Percentiles rank a stretch among this genome's conserved stretches.
Conservation (phyloP, 2,113 vertebrate species). For the Ophthalmolycus amberensis region DNA sequence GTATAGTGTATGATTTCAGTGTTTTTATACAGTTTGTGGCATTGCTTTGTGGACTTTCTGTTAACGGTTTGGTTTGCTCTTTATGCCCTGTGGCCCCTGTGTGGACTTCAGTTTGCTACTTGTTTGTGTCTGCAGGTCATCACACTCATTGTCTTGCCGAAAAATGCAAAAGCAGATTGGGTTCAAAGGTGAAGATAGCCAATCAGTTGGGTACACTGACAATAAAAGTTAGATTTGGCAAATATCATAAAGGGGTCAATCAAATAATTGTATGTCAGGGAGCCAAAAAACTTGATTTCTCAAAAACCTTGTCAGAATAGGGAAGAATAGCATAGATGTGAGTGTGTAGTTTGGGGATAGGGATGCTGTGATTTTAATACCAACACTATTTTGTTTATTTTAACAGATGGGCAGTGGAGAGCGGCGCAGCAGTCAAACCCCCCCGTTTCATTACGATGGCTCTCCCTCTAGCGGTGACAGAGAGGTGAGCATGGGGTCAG, state of each 20-base stretch:
- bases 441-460: slow-evolving; percentile 83
- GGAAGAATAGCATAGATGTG: neutral
- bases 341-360: neutral
- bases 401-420: slow-evolving; percentile 74
- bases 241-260: neutral
- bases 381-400: neutral
- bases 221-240: neutral
- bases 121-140: slow-evolving; percentile 5
- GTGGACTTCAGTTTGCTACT: neutral
- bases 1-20: neutral
- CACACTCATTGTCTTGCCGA: neutral
- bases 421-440: slow-evolving; percentile 73
- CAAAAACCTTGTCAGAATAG: neutral
- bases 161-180: neutral
- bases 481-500: slow-evolving; percentile 86
- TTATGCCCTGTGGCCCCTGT: neutral
- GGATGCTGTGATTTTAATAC: neutral
- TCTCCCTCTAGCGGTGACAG: slow-evolving; percentile 82
- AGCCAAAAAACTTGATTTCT: neutral
- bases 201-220: neutral
- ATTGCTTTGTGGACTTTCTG: neutral
- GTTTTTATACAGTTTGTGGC: neutral
- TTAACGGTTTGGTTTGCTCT: neutral
- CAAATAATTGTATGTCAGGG: neutral
- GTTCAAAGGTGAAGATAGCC: slow-evolving; percentile 19